A percentile compares a stretch with the other conserved stretches of the same genome.
Conservation (phyloP, 2,113 vertebrate genomes). For the Thoracochromis brauschi region DNA sequence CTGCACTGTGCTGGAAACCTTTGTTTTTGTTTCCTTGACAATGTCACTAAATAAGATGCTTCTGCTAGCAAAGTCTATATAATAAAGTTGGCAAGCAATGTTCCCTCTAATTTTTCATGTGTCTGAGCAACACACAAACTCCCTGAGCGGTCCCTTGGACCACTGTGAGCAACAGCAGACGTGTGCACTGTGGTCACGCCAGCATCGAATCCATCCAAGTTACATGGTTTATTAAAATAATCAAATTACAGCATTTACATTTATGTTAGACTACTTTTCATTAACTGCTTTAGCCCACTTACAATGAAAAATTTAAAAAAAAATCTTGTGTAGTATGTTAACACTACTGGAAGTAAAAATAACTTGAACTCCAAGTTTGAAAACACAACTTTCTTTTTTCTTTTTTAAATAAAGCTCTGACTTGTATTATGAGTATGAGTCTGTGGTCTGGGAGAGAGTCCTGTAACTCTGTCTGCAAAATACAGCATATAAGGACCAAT, state of each 20-base stretch:
- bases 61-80: not conserved
- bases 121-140: not conserved
- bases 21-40: not conserved
- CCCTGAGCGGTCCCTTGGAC: not conserved
- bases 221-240: not conserved
- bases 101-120: not conserved
- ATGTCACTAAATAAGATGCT: not conserved
- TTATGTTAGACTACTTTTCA: not conserved
- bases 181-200: not conserved
- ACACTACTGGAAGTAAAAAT: not conserved
- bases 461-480: too few relatives aligned
- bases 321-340: rapidly evolving
- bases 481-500: rapidly evolving
- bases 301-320: rapidly evolving
- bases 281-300: not conserved
- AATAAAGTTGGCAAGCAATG: not conserved
- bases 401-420: not conserved
- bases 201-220: not conserved
- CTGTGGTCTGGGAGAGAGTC: too few relatives aligned
- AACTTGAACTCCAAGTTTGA: not conserved
- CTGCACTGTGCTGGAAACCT: not conserved
- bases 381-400: rapidly evolving
- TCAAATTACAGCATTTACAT: not conserved
- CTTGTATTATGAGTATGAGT: not conserved
- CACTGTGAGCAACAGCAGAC: not conserved